Evolutionary conservation across 2,888 invertebrate genomes (phyloP), one percentile per base, ranked within the genome.

Genomic region (Hermaeophaga mercurialis): DNA sequence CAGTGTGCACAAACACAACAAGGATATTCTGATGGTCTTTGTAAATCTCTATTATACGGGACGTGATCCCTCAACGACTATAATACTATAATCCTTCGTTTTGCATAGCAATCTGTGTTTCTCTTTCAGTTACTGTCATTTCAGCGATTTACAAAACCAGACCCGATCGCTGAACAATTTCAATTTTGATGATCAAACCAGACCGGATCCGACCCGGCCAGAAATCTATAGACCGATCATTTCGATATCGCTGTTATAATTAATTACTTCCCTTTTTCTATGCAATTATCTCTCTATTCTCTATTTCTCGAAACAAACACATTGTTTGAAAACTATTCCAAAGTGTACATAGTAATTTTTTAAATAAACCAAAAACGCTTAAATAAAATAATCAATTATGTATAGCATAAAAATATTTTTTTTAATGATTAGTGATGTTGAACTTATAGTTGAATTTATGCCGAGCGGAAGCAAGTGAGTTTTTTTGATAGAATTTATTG

Each of bases 71-170:
- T 64, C 63, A 64, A 61, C 62, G 47, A 58, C 58, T 56, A 57
- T 62, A 61, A 61, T 65, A 59, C 62, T 54, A 55, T 62, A 61
- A 61, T 65, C 62, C 63, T 59, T 59, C 64, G 72, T 66, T 71
- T 70, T 72, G 70, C 72, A 72, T 71, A 68, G 64, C 65, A 64
- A 68, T 68, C 68, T 64, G 66, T 66, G 67, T 68, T 61, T 63
- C 70, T 70, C 69, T 68, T 70, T 69, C 68, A 67, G 66, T 71
- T 70, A 69, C 70, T 70, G 70, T 70, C 71, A 71, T 72, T 72
- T 73, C 72, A 70, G 70, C 70, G 68, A 66, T 69, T 67, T 52
- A 44, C 33, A 34, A 24, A 34, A 44, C 22, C 63, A 63, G 59
- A 69, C 69, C 70, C 68, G 70, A 71, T 70, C 66, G 69, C 64